Evolutionary conservation across 2,888 invertebrate genomes (phyloP).

Genomic region (Liopterus haemorrhoidalis): DNA sequence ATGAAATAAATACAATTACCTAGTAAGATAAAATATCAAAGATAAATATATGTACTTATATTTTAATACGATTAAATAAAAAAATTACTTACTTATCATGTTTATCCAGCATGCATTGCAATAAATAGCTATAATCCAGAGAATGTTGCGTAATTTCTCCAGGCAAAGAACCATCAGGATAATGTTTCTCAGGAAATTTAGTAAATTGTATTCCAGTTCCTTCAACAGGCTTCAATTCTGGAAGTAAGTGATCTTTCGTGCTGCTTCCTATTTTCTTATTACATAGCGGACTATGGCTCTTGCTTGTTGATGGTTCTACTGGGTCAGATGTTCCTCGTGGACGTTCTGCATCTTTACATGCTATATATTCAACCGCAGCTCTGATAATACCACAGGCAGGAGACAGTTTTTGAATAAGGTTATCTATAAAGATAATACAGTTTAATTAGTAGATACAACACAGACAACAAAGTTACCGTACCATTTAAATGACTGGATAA

Average conservation of each 20-base stretch:
- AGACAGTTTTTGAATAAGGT: slow-evolving; percentile 55
- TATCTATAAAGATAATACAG: slow-evolving; percentile 42
- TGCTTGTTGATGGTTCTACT: slow-evolving; percentile 27
- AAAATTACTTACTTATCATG: slow-evolving; percentile 53
- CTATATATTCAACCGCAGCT: slow-evolving; percentile 73
- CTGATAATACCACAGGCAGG: slow-evolving; percentile 71
- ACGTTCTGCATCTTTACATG: slow-evolving; percentile 63
- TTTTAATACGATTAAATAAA: slow-evolving; percentile 11
- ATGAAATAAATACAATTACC: neutral
- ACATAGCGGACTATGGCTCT: slow-evolving; percentile 38
- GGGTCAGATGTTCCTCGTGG: slow-evolving; percentile 53
- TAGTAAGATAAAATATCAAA: neutral
- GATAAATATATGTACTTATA: slow-evolving; percentile 5
- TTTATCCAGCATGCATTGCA: slow-evolving; percentile 57
- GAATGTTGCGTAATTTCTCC: slow-evolving; percentile 80
- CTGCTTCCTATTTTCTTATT: slow-evolving; percentile 48
- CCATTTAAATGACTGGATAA: slow-evolving; percentile 64
- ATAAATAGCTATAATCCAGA: slow-evolving; percentile 70
- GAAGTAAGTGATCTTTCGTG: slow-evolving; percentile 64
- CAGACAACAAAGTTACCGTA: slow-evolving; percentile 37
- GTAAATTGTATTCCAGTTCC: slow-evolving; percentile 79
- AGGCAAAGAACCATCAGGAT: slow-evolving; percentile 72
- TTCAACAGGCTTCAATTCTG: slow-evolving; percentile 70
- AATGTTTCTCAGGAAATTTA: slow-evolving; percentile 65
- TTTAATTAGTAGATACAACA: neutral